These are phyloP conservation scores for Neosalanx taihuensis DNA, from an alignment of 2,797 vertebrate species.

Conservation along the genomic window DNA sequence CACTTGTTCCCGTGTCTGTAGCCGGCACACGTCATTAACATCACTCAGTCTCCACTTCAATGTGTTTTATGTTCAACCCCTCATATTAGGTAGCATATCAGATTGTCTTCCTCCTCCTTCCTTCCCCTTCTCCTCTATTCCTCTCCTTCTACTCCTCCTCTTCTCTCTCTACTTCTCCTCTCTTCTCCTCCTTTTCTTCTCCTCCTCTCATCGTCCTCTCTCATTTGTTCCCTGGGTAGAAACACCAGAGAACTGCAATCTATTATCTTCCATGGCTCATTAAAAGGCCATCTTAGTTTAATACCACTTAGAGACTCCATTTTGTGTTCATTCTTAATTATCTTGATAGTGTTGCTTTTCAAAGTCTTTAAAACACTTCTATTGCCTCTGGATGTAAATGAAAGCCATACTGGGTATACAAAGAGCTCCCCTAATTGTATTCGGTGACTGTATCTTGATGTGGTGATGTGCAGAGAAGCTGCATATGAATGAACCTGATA, in stretches of 20 bases:
- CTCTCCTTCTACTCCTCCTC: neutral
- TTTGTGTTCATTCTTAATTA: neutral
- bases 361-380: neutral
- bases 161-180: slow-evolving; percentile 20
- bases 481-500: slow-evolving; percentile 45
- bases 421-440: slow-evolving; percentile 2
- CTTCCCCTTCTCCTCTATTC: neutral
- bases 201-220: too few relatives aligned
- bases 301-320: neutral
- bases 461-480: slow-evolving; percentile 42
- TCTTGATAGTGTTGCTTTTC: neutral
- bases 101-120: slow-evolving; percentile 8
- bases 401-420: neutral
- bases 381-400: neutral
- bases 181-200: neutral
- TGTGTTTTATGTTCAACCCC: slow-evolving; percentile 58
- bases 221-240: too few relatives aligned
- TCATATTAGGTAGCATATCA: slow-evolving; percentile 53
- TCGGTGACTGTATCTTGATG: slow-evolving; percentile 43
- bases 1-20: slow-evolving; percentile 20
- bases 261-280: neutral
- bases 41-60: slow-evolving; percentile 42
- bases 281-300: neutral
- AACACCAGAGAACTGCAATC: too few relatives aligned
- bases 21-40: slow-evolving; percentile 18